Evolutionary conservation across 2,797 vertebrate genomes (phyloP).

Genomic region (Myioborus miniatus): DNA sequence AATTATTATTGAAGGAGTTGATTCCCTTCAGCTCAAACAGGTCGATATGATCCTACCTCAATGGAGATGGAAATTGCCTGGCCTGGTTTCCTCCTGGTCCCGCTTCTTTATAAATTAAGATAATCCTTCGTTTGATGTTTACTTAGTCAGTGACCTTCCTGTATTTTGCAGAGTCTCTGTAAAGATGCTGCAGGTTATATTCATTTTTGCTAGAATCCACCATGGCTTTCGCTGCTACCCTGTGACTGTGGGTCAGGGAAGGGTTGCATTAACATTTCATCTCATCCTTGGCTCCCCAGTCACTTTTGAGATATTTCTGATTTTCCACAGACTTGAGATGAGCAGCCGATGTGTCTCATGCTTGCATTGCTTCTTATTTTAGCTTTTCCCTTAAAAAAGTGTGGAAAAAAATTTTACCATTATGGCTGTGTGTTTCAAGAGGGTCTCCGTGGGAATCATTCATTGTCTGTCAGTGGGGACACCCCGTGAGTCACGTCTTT

Average conservation of each 20-base stretch:
- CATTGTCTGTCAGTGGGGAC: background rate
- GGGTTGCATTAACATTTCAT: slow-evolving; percentile 43
- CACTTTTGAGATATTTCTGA: background rate
- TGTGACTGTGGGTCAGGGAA: background rate
- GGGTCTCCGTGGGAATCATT: background rate
- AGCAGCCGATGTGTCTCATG: fast-evolving
- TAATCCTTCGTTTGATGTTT: background rate
- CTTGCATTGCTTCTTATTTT: background rate
- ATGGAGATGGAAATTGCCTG: background rate
- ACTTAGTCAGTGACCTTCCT: slow-evolving; percentile 7
- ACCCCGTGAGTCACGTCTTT: background rate
- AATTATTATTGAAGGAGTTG: background rate
- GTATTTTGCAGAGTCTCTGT: background rate
- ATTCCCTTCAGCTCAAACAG: background rate
- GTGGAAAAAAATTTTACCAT: background rate
- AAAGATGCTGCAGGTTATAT: slow-evolving; percentile 9
- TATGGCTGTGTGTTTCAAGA: background rate
- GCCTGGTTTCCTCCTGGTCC: background rate
- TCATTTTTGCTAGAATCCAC: background rate
- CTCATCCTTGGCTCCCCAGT: background rate
- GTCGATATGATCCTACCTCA: background rate
- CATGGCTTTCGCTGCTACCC: background rate
- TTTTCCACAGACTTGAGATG: background rate
- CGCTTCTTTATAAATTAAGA: background rate
- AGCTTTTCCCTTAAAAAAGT: background rate